A percentile compares a stretch with the other conserved stretches of the same genome.
These are phyloP conservation scores for Bilobella aurantiaca DNA, from an alignment of 1,140 invertebrate species.

Conservation along the genomic window DNA sequence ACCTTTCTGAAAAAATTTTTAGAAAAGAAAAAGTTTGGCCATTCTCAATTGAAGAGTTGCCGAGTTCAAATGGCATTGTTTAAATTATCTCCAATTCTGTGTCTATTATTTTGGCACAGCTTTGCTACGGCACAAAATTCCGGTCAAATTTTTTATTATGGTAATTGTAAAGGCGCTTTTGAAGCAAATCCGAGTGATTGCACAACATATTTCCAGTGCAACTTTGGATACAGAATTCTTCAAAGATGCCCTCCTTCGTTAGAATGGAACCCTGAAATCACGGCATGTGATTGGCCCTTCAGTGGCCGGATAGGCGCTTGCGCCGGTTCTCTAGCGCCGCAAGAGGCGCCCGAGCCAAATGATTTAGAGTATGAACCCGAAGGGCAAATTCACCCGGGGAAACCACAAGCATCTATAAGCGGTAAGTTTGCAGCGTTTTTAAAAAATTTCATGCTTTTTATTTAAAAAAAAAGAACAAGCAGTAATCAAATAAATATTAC, in stretches of 20 bases:
- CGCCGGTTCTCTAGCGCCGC: background rate
- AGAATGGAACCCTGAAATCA: slow-evolving; percentile 10
- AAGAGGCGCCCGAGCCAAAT: background rate
- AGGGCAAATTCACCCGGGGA: background rate
- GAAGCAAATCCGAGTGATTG: slow-evolving; percentile 12
- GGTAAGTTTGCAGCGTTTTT: too few relatives aligned
- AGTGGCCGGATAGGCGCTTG: background rate
- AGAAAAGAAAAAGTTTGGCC: too few relatives aligned
- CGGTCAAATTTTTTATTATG: background rate
- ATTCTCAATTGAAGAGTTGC: too few relatives aligned
- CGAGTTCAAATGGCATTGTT: too few relatives aligned
- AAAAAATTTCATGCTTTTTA: too few relatives aligned
- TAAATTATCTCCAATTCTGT: too few relatives aligned
- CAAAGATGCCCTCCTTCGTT: slow-evolving; percentile 1
- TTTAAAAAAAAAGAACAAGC: too few relatives aligned
- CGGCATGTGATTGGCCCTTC: slow-evolving; percentile 10
- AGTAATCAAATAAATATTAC: too few relatives aligned
- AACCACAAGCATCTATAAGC: too few relatives aligned
- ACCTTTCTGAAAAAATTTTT: too few relatives aligned
- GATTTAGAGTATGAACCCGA: background rate
- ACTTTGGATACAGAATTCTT: slow-evolving; percentile 1
- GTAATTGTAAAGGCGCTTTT: background rate
- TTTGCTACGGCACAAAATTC: too few relatives aligned
- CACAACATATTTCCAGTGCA: slow-evolving; percentile 15
- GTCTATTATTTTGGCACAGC: too few relatives aligned